Evolutionary conservation across 2,113 vertebrate species (phyloP).

Genomic region (Dipodomys merriami): DNA sequence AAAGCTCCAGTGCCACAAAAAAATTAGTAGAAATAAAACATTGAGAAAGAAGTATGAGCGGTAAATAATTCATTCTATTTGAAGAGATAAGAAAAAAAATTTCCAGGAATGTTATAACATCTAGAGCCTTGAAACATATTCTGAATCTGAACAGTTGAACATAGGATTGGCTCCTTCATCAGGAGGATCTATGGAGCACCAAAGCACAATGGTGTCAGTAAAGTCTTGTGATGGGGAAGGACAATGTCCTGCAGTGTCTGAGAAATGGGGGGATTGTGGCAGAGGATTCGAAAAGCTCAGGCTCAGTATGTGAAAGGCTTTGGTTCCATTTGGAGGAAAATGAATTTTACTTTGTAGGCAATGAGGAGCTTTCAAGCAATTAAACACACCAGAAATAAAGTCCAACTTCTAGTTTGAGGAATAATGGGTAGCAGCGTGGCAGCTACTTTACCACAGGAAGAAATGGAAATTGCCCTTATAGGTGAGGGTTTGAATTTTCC

Average conservation of each 20-base stretch:
- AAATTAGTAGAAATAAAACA: neutral
- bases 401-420: neutral
- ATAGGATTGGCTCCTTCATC: neutral
- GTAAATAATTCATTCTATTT: slow-evolving; percentile 2
- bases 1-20: too few species aligned
- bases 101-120: neutral
- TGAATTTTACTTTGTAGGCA: neutral
- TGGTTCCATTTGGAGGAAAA: neutral
- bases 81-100: neutral
- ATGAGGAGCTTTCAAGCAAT: neutral
- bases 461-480: neutral
- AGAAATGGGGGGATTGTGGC: neutral
- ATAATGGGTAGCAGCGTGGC: neutral
- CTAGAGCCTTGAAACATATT: neutral
- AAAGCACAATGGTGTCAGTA: neutral
- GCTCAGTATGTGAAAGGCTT: neutral
- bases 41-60: neutral
- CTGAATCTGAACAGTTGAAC: neutral
- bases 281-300: neutral
- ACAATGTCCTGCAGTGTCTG: neutral
- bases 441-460: neutral
- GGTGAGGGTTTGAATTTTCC: neutral
- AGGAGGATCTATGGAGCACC: neutral
- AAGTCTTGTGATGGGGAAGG: neutral
- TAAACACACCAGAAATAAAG: neutral